phyloP scores from a whole-genome alignment of 2,113 vertebrate genomes.

The Xiphophorus couchianus region DNA sequence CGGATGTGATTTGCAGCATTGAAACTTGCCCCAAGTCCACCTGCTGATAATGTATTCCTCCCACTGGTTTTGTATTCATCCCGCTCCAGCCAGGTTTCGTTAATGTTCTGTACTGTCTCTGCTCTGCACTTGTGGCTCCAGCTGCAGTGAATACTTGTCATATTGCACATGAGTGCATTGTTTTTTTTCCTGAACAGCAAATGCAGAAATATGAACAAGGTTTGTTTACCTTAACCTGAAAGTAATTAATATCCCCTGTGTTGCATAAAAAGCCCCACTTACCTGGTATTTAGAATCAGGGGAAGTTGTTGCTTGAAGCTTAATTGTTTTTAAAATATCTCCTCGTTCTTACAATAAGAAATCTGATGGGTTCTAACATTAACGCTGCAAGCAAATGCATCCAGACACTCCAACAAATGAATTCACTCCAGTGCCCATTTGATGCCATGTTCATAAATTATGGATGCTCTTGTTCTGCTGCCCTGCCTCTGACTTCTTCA shows the following conservation, averaged over 20 bases:
- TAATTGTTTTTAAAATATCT: conserved; percentile 16
- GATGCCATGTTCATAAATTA: conserved; percentile 72
- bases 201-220: background rate
- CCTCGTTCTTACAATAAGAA: conserved; percentile 12
- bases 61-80: background rate
- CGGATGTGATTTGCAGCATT: background rate
- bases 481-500: conserved; percentile 41
- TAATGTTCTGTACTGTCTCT: background rate
- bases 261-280: background rate
- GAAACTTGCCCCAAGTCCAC: conserved; percentile 3
- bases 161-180: background rate
- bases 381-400: conserved; percentile 19
- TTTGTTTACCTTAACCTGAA: conserved; percentile 2
- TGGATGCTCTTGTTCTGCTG: conserved; percentile 54
- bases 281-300: background rate
- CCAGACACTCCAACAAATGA: background rate
- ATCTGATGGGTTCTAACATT: conserved; percentile 21
- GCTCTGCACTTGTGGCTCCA: background rate
- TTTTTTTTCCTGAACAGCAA: background rate
- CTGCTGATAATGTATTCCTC: conserved; percentile 3
- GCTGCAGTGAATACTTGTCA: background rate
- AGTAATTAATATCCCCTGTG: conserved; percentile 19
- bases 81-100: background rate
- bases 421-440: conserved; percentile 53
- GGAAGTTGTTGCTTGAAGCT: background rate